Conservation (phyloP, 2,888 invertebrate species). For the Tethea ocularis region DNA sequence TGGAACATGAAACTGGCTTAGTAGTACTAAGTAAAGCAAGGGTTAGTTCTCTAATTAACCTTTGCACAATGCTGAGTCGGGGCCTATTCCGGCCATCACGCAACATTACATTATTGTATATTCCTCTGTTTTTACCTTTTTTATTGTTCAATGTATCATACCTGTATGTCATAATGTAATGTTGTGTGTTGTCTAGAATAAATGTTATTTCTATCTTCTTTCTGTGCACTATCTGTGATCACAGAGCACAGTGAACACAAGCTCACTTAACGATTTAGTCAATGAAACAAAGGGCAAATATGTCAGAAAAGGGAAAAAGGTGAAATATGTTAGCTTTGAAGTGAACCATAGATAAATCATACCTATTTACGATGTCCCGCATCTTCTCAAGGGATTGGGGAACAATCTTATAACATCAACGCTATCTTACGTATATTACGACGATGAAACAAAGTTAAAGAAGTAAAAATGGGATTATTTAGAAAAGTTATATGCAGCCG, state of each 20-base stretch:
- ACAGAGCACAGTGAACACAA: conserved; percentile 32
- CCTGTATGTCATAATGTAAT: too few species aligned
- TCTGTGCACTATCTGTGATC: conserved; percentile 32
- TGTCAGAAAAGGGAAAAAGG: conserved; percentile 20
- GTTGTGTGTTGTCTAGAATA: too few species aligned
- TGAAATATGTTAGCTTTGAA: conserved; percentile 22
- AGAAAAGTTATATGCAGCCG: conserved; percentile 26
- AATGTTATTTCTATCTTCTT: too few species aligned
- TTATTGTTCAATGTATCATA: too few species aligned
- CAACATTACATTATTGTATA: too few species aligned
- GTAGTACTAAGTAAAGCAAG: too few species aligned
- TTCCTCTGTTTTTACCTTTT: too few species aligned
- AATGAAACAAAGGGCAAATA: conserved; percentile 23
- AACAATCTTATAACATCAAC: conserved; percentile 32
- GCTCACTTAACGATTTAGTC: conserved; percentile 28
- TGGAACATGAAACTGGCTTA: too few species aligned
- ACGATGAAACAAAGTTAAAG: conserved; percentile 18
- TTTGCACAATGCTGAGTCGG: too few species aligned
- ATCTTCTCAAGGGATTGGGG: conserved; percentile 33
- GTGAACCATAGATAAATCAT: conserved; percentile 23
- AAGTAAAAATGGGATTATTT: conserved; percentile 36
- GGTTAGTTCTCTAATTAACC: too few species aligned
- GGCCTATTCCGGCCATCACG: too few species aligned
- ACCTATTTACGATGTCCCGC: conserved; percentile 33
- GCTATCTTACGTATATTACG: conserved; percentile 19